Conservation (phyloP, 2,888 invertebrate species). For the Caenorhabditis plicata region DNA sequence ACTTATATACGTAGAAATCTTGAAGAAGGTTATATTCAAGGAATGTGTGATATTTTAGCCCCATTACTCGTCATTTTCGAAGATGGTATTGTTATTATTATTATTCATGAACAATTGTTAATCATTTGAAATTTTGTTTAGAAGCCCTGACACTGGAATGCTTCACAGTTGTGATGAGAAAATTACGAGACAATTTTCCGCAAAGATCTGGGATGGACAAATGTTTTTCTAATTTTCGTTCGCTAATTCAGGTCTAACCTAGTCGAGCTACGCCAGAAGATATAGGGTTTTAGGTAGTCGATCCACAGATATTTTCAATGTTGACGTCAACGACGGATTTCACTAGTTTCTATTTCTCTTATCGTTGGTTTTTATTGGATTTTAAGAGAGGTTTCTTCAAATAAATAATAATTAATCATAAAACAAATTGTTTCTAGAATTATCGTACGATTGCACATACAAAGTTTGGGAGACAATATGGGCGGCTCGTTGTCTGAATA, state of each 20-base stretch:
- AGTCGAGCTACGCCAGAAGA: neutral
- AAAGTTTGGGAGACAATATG: conserved; percentile 92
- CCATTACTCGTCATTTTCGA: conserved; percentile 87
- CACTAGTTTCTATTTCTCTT: conserved; percentile 95
- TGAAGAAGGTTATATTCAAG: conserved; percentile 92
- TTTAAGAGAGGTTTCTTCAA: conserved; percentile 77
- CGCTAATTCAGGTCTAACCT: conserved; percentile 68
- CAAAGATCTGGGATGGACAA: conserved; percentile 90
- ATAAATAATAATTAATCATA: neutral
- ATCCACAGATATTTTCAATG: conserved; percentile 45
- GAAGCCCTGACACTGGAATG: conserved; percentile 87
- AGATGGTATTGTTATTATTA: conserved; percentile 71
- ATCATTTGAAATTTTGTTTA: conserved; percentile 53
- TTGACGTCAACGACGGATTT: conserved; percentile 91
- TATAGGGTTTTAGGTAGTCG: conserved; percentile 65
- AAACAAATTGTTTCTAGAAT: conserved; percentile 71
- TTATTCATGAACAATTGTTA: neutral
- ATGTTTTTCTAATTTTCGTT: conserved; percentile 90
- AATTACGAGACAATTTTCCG: conserved; percentile 88
- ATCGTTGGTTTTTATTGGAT: conserved; percentile 93
- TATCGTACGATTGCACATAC: conserved; percentile 88
- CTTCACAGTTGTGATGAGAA: conserved; percentile 85
- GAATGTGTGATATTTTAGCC: conserved; percentile 94
- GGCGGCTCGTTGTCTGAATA: conserved; percentile 81
- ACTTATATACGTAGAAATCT: conserved; percentile 96